Conservation (phyloP, 2,797 vertebrate species). For the Taenioides sp. region DNA sequence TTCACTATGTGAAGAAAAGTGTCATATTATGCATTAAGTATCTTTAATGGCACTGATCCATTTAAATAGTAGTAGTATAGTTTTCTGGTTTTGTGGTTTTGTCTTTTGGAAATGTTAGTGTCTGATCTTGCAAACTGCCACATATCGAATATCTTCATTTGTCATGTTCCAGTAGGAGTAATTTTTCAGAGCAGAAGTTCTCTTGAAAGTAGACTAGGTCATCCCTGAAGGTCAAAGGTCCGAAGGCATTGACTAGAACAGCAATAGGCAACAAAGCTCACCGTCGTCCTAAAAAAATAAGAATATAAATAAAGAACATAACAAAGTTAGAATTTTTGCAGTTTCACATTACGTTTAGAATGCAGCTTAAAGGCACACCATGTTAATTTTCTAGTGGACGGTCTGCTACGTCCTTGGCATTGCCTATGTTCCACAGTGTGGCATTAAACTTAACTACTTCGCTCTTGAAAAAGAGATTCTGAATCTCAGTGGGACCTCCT, state of each 20-base stretch:
- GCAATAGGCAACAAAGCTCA: constrained; percentile 83
- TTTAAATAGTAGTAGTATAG: neutral
- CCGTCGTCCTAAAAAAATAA: constrained; percentile 67
- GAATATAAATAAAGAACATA: neutral
- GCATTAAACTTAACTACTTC: neutral
- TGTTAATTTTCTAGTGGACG: no score
- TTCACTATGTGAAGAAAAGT: neutral
- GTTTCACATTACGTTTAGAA: neutral
- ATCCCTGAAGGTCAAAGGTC: constrained; percentile 78
- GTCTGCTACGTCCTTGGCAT: no score
- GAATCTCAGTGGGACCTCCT: no score
- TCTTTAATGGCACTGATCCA: neutral
- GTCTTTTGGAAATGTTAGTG: neutral
- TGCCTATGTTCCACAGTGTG: neutral
- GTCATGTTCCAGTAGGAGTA: constrained; percentile 8
- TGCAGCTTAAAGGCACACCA: neutral
- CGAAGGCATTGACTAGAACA: constrained; percentile 79
- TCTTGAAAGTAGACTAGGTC: constrained; percentile 35
- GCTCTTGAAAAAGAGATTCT: no score
- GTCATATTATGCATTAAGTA: neutral
- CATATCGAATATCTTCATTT: constrained; percentile 10
- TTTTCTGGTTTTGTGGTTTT: neutral
- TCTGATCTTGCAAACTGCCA: constrained; percentile 2
- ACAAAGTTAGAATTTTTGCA: neutral
- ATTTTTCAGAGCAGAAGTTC: constrained; percentile 9